Percentiles rank a stretch among this genome's conserved stretches.
Evolutionary conservation across 2,113 vertebrate genomes (phyloP).

Genomic region (Aythya baeri): DNA sequence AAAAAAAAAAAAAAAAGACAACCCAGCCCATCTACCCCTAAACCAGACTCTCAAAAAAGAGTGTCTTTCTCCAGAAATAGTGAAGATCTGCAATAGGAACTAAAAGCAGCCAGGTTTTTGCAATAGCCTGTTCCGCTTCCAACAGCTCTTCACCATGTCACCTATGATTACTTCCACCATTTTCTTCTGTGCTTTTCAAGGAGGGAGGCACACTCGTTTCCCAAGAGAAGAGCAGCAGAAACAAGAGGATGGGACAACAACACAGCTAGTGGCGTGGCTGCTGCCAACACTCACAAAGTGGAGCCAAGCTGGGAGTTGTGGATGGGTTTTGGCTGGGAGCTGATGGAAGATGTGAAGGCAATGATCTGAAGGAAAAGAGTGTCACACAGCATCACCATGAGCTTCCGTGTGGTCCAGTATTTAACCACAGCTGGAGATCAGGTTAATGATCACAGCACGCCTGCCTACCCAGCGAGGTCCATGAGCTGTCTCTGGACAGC

Average conservation of each 20-base stretch:
- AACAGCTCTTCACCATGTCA: not conserved
- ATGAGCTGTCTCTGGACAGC: not conserved
- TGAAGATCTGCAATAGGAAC: not conserved
- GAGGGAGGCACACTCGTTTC: not conserved
- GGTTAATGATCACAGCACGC: not conserved
- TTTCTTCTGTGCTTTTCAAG: not conserved
- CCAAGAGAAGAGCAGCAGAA: not conserved
- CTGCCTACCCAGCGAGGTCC: not conserved
- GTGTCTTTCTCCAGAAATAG: not conserved
- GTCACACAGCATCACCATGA: not conserved
- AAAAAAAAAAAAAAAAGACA: rapidly evolving
- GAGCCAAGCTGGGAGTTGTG: not conserved
- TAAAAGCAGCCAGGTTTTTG: not conserved
- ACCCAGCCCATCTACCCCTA: not conserved
- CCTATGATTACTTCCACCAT: not conserved
- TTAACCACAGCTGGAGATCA: not conserved
- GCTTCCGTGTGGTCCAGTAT: not conserved
- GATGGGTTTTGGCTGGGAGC: not conserved
- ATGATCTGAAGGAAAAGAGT: not conserved
- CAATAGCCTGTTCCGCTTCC: not conserved
- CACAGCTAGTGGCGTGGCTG: rapidly evolving
- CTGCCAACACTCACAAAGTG: not conserved
- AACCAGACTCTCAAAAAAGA: not conserved
- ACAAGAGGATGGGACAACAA: rapidly evolving
- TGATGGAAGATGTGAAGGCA: not conserved